Percentiles rank a stretch among this genome's conserved stretches.
These are phyloP conservation scores for Moxostoma hubbsi DNA, from an alignment of 2,797 vertebrate species.

Conservation along the genomic window DNA sequence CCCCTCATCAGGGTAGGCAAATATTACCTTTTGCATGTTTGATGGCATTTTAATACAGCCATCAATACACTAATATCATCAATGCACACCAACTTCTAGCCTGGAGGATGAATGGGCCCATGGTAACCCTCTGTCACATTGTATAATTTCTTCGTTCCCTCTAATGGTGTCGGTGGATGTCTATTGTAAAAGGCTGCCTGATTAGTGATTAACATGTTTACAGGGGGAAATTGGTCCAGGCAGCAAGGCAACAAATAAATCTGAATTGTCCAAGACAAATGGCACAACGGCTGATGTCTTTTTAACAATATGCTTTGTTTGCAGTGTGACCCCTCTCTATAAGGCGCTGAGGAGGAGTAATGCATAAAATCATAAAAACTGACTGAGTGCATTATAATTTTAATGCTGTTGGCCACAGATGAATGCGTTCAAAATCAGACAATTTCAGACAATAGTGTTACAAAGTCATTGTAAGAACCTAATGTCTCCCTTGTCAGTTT, in stretches of 20 bases:
- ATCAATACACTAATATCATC: constrained; percentile 70
- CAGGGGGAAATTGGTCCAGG: constrained; percentile 65
- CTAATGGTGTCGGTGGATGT: constrained; percentile 66
- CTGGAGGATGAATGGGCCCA: constrained; percentile 62
- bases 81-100: constrained; percentile 67
- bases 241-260: constrained; percentile 53
- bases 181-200: constrained; percentile 68
- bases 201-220: constrained; percentile 80
- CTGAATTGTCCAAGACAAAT: constrained; percentile 61
- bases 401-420: constrained; percentile 60
- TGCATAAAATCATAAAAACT: constrained; percentile 62
- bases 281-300: constrained; percentile 66
- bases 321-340: constrained; percentile 47
- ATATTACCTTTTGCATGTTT: constrained; percentile 69
- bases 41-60: constrained; percentile 70
- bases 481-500: constrained; percentile 30
- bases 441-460: constrained; percentile 19
- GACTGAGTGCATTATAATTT: constrained; percentile 51
- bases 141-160: constrained; percentile 75
- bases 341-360: constrained; percentile 41
- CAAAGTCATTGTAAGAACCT: constrained; percentile 36
- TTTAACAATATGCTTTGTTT: constrained; percentile 68
- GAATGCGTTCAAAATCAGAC: constrained; percentile 51
- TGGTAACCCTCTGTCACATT: constrained; percentile 58
- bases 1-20: constrained; percentile 46